phyloP scores from a whole-genome alignment of 2,797 vertebrate species.

The Takifugu rubripes region DNA sequence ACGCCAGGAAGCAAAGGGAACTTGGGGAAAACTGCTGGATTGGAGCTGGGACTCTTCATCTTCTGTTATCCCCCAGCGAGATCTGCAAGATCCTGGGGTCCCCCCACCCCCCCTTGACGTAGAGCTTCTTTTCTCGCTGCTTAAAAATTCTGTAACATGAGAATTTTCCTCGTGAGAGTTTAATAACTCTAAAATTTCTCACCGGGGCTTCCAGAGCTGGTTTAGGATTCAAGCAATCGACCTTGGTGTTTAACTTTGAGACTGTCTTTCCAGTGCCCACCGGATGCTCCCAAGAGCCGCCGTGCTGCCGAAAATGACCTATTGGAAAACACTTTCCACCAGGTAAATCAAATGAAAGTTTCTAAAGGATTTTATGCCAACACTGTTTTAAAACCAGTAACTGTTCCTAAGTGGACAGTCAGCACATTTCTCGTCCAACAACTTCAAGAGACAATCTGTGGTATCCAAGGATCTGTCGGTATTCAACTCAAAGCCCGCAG shows the following conservation, averaged over 20 bases:
- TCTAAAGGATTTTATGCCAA: background rate
- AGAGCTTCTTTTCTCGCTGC: too few species aligned
- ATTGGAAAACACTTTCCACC: slow-evolving; percentile 79
- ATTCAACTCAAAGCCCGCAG: too few species aligned
- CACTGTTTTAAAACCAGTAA: background rate
- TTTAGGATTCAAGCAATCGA: background rate
- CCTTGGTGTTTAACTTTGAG: background rate
- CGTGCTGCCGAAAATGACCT: slow-evolving; percentile 87
- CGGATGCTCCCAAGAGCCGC: slow-evolving; percentile 85
- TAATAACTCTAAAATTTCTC: too few species aligned
- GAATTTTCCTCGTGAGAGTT: too few species aligned
- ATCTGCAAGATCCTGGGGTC: too few species aligned
- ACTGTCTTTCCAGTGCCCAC: slow-evolving; percentile 76
- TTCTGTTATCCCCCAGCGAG: too few species aligned
- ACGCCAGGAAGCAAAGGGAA: too few species aligned
- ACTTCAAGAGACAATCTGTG: slow-evolving; percentile 20
- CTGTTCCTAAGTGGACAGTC: slow-evolving; percentile 4
- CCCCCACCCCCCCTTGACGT: too few species aligned
- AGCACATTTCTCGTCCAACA: slow-evolving; percentile 21
- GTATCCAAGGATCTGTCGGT: slow-evolving; percentile 15
- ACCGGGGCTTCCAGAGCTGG: too few species aligned
- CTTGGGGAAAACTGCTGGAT: too few species aligned
- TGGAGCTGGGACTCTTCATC: too few species aligned
- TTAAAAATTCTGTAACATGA: too few species aligned
- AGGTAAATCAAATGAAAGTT: slow-evolving; percentile 58